phyloP scores from a whole-genome alignment of 2,797 vertebrate species.

The Calcarius lapponicus region DNA sequence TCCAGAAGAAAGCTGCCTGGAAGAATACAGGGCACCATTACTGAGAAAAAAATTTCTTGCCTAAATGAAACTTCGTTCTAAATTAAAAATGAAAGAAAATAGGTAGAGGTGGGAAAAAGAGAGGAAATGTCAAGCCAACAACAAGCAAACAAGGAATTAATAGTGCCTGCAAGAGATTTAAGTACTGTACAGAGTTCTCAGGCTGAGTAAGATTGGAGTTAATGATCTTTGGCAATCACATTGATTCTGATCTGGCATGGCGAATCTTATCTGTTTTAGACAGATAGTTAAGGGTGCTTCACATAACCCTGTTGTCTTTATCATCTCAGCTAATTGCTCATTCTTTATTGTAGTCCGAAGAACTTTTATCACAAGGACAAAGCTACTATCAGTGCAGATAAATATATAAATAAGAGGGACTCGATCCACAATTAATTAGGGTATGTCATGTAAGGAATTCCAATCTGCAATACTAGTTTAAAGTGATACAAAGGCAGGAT shows the following conservation, averaged over 20 bases:
- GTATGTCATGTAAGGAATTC: background rate
- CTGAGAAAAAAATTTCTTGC: background rate
- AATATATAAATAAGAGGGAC: background rate
- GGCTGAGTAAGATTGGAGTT: background rate
- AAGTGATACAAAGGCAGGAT: background rate
- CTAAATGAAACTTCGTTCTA: background rate
- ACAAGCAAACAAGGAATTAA: background rate
- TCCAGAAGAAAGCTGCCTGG: background rate
- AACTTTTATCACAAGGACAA: background rate
- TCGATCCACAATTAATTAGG: background rate
- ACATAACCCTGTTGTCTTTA: background rate
- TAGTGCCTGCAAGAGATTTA: background rate
- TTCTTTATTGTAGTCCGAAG: background rate
- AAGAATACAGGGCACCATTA: background rate
- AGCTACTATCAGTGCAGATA: background rate
- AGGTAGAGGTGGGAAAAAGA: background rate
- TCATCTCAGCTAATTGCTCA: background rate
- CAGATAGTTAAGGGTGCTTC: background rate
- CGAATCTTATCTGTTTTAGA: background rate
- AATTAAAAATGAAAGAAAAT: background rate
- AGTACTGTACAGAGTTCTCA: background rate
- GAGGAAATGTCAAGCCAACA: background rate
- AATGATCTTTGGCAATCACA: background rate
- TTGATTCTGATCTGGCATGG: background rate
- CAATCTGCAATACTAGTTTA: background rate